These are phyloP conservation scores for Puffinus mauretanicus DNA, from an alignment of 2,113 vertebrate genomes.

Conservation along the genomic window DNA sequence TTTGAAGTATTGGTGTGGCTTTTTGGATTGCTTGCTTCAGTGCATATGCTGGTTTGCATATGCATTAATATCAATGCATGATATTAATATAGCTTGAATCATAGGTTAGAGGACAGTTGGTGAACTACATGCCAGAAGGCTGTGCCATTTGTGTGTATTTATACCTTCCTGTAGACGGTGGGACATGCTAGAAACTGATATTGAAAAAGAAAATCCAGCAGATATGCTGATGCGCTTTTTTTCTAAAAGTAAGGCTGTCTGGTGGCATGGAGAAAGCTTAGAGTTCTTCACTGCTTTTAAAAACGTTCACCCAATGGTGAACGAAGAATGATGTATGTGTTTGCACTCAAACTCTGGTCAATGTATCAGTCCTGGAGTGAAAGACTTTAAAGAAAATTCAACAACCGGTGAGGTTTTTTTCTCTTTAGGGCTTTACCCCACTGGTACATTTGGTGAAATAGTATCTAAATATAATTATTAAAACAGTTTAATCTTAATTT, in stretches of 20 bases:
- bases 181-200: neutral
- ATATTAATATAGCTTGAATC: neutral
- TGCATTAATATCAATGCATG: too few species aligned
- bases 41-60: neutral
- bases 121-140: neutral
- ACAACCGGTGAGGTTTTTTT: neutral
- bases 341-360: neutral
- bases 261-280: neutral
- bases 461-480: neutral
- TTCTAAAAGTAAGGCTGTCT: neutral
- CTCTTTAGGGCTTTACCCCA: neutral
- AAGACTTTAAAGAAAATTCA: neutral
- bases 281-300: neutral
- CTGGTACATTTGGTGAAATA: neutral
- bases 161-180: neutral
- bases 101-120: neutral
- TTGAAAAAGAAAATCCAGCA: neutral
- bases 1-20: neutral
- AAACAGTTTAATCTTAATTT: neutral
- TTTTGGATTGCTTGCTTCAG: neutral
- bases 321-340: neutral
- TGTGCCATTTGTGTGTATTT: accelerated
- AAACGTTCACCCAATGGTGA: neutral
- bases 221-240: neutral
- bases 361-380: neutral